These are phyloP conservation scores for Chrysodeixis includens DNA, from an alignment of 2,888 invertebrate genomes.

Conservation along the genomic window DNA sequence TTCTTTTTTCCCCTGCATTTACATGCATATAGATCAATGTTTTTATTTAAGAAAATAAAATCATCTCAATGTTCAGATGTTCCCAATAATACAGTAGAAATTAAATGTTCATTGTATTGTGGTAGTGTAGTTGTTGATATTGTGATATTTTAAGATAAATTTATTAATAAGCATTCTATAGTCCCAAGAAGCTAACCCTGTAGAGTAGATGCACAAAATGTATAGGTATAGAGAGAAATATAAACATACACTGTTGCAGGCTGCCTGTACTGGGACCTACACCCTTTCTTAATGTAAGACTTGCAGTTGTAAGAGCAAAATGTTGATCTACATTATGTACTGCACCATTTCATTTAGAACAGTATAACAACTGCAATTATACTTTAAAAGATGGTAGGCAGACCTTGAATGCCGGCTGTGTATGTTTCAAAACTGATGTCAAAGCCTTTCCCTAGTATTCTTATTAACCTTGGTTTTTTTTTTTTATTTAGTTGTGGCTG, in stretches of 20 bases:
- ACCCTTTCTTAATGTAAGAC: too few species aligned
- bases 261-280: too few species aligned
- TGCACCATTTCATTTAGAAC: too few species aligned
- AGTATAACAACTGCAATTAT: too few species aligned
- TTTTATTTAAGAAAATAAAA: not conserved
- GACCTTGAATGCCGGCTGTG: too few species aligned
- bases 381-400: too few species aligned
- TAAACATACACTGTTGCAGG: too few species aligned
- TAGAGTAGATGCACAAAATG: constrained; percentile 43
- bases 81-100: constrained; percentile 47
- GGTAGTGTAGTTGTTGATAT: constrained; percentile 83
- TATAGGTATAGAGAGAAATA: not conserved
- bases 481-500: not conserved
- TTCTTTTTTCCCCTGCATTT: not conserved
- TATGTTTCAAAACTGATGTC: not conserved
- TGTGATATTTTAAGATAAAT: constrained; percentile 86
- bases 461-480: not conserved
- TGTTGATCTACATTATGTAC: too few species aligned
- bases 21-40: constrained; percentile 2
- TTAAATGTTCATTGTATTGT: constrained; percentile 63
- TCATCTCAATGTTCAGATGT: not conserved
- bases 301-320: too few species aligned
- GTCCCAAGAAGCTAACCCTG: constrained; percentile 74
- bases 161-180: constrained; percentile 68
- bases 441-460: not conserved